phyloP scores from a whole-genome alignment of 2,888 invertebrate species.

The Nasonia oneida region DNA sequence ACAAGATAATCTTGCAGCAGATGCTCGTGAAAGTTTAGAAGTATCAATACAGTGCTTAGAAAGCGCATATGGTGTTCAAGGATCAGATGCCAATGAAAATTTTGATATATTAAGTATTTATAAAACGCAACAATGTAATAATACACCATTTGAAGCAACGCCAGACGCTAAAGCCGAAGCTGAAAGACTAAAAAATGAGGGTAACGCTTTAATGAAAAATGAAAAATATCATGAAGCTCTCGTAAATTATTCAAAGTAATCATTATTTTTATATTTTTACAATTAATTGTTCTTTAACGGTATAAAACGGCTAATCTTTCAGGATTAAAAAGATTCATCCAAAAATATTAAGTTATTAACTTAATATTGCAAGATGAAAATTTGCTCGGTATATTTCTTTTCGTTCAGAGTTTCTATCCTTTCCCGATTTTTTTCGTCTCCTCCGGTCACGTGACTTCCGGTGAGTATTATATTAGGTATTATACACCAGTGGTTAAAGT shows the following conservation, averaged over 20 bases:
- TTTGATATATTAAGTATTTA: slow-evolving; percentile 80
- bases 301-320: too few species aligned
- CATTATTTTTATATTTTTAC: background rate
- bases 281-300: too few species aligned
- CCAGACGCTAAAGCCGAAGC: slow-evolving; percentile 85
- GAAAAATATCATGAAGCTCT: slow-evolving; percentile 91
- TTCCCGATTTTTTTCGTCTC: too few species aligned
- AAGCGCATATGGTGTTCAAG: slow-evolving; percentile 89
- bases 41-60: slow-evolving; percentile 97
- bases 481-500: too few species aligned
- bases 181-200: slow-evolving; percentile 92
- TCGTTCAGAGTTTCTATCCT: too few species aligned
- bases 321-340: too few species aligned
- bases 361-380: too few species aligned
- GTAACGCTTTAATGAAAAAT: slow-evolving; percentile 93
- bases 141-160: slow-evolving; percentile 75
- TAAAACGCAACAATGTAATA: slow-evolving; percentile 74
- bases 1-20: slow-evolving; percentile 77
- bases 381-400: too few species aligned
- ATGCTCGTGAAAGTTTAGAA: slow-evolving; percentile 89
- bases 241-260: slow-evolving; percentile 87
- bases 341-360: too few species aligned
- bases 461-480: too few species aligned
- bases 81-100: slow-evolving; percentile 77
- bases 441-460: too few species aligned